phyloP scores from a whole-genome alignment of 2,797 vertebrate species.

The Channallabes apus region DNA sequence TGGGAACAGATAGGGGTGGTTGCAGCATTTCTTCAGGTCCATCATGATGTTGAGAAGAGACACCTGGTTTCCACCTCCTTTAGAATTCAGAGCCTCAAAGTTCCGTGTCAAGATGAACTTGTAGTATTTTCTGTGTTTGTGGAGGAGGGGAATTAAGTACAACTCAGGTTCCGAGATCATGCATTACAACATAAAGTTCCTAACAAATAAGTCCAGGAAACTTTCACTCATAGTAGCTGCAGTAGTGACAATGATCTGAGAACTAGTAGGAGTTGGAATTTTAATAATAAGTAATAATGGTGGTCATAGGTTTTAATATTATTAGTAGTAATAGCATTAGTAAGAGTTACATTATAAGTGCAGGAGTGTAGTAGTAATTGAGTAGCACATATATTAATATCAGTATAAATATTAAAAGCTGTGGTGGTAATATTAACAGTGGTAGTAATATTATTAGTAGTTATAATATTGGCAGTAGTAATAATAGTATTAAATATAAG shows the following conservation, averaged over 20 bases:
- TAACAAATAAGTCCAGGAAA: not conserved
- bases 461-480: not conserved
- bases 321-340: too few relatives aligned
- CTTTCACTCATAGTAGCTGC: not conserved
- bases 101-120: slow-evolving; percentile 97
- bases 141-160: too few relatives aligned
- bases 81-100: slow-evolving; percentile 96
- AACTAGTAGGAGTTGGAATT: not conserved
- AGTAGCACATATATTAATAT: too few relatives aligned
- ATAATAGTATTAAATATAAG: too few relatives aligned
- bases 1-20: slow-evolving; percentile 96
- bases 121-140: slow-evolving; percentile 90
- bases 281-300: not conserved
- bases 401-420: not conserved
- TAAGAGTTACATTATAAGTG: too few relatives aligned
- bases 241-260: not conserved
- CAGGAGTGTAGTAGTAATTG: too few relatives aligned
- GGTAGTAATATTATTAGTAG: not conserved
- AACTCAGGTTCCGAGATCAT: too few relatives aligned
- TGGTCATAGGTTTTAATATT: too few relatives aligned
- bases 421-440: not conserved
- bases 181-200: not conserved
- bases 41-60: slow-evolving; percentile 99
- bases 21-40: slow-evolving; percentile 99
- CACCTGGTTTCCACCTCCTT: slow-evolving; percentile 97